Evolutionary conservation across 2,113 vertebrate genomes (phyloP).

Genomic region (Canis aureus): DNA sequence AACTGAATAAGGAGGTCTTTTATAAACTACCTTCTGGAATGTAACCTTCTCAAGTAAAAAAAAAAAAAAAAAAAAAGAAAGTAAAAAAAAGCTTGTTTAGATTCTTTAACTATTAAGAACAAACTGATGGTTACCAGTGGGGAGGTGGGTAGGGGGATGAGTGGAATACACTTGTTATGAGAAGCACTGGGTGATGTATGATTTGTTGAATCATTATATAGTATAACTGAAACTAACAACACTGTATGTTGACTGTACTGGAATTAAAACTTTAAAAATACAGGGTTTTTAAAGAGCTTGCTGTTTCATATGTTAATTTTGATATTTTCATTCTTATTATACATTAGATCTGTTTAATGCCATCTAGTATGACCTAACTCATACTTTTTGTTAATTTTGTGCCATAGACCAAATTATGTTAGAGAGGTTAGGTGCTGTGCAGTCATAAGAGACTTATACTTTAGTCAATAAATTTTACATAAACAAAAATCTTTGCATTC

Average conservation of each 20-base stretch:
- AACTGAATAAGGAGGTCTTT: background rate
- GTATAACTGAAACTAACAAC: background rate
- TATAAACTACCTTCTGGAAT: background rate
- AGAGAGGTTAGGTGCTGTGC: background rate
- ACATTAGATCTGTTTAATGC: conserved; percentile 28
- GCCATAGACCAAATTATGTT: background rate
- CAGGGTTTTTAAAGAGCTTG: background rate
- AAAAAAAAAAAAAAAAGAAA: background rate
- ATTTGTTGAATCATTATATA: background rate
- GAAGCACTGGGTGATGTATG: background rate
- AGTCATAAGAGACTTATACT: background rate
- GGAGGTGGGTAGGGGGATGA: background rate
- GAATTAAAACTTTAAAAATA: background rate
- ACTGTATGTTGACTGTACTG: background rate
- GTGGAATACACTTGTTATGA: background rate
- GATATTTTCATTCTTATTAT: conserved; percentile 46
- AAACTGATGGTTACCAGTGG: background rate
- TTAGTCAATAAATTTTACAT: background rate
- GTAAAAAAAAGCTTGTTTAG: background rate
- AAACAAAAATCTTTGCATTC: background rate
- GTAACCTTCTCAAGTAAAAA: background rate
- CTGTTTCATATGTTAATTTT: conserved; percentile 50
- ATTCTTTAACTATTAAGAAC: background rate
- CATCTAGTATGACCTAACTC: conserved; percentile 12
- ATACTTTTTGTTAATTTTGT: background rate